phyloP scores from a whole-genome alignment of 2,113 vertebrate species.

The Apeltes quadracus region DNA sequence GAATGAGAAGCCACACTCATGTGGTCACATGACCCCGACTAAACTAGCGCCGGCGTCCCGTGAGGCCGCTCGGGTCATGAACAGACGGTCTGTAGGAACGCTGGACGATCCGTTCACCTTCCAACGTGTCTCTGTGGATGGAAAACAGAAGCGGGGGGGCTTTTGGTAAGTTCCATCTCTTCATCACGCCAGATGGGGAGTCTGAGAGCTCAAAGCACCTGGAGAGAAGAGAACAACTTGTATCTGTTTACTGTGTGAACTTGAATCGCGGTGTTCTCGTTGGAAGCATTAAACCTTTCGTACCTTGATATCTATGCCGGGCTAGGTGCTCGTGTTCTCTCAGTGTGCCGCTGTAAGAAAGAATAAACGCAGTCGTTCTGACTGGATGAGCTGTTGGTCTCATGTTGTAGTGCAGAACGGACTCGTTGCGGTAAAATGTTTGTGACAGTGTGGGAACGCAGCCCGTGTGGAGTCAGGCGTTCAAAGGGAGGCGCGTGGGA shows the following conservation, averaged over 20 bases:
- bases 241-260: slow-evolving; percentile 43
- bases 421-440: background rate
- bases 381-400: slow-evolving; percentile 12
- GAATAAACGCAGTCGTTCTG: slow-evolving; percentile 45
- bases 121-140: background rate
- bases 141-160: background rate
- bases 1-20: too few relatives aligned
- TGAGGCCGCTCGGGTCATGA: too few relatives aligned
- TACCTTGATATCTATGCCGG: slow-evolving; percentile 41
- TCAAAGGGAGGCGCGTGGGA: too few relatives aligned
- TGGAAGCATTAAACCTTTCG: slow-evolving; percentile 41
- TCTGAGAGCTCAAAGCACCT: slow-evolving; percentile 24
- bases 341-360: slow-evolving; percentile 29
- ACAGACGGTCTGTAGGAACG: too few relatives aligned
- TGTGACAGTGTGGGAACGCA: too few relatives aligned
- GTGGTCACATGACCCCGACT: too few relatives aligned
- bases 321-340: slow-evolving; percentile 38
- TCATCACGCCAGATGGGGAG: slow-evolving; percentile 31
- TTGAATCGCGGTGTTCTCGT: slow-evolving; percentile 29
- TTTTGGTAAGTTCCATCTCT: slow-evolving; percentile 14
- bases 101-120: too few relatives aligned
- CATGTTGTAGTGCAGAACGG: background rate
- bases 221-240: slow-evolving; percentile 21
- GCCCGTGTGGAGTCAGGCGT: too few relatives aligned
- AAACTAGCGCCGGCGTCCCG: too few relatives aligned